A percentile compares a stretch with the other conserved stretches of the same genome.
Evolutionary conservation across 2,113 vertebrate genomes (phyloP).

Genomic region (Alexandromys fortis): DNA sequence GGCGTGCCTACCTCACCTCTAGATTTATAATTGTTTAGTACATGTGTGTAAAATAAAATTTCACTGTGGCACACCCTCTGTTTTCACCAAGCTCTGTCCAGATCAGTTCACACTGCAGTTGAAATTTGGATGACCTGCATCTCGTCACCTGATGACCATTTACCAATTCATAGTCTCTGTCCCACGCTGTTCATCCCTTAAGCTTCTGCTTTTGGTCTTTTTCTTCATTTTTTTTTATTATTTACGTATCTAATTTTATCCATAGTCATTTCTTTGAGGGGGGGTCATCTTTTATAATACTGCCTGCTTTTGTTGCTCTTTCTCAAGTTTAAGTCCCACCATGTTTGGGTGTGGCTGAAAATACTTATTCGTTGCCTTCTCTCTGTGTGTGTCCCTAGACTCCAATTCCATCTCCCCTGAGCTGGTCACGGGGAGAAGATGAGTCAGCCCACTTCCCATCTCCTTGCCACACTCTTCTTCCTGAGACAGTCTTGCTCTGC

Average conservation of each 20-base stretch:
- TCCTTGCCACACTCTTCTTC: not conserved
- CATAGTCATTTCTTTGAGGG: not conserved
- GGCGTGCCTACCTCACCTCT: not conserved
- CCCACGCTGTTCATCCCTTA: not conserved
- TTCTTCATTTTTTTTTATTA: not conserved
- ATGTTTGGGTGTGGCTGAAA: not conserved
- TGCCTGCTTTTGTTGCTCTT: not conserved
- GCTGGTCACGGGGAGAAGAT: not conserved
- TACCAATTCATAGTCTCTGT: not conserved
- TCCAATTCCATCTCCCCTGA: not conserved
- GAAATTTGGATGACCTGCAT: not conserved
- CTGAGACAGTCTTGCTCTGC: not conserved
- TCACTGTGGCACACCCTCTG: not conserved
- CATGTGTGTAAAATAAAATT: not conserved
- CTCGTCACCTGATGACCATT: not conserved
- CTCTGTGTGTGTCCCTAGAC: not conserved
- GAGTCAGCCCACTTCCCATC: fast-evolving
- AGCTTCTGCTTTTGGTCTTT: not conserved
- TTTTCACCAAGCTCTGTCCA: not conserved
- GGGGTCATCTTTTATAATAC: not conserved
- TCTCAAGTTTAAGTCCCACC: not conserved
- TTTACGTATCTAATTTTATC: not conserved
- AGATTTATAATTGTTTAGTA: not conserved
- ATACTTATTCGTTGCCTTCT: not conserved
- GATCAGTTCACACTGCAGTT: not conserved